phyloP scores from a whole-genome alignment of 2,888 invertebrate genomes.

The Philopedon plagiatum region DNA sequence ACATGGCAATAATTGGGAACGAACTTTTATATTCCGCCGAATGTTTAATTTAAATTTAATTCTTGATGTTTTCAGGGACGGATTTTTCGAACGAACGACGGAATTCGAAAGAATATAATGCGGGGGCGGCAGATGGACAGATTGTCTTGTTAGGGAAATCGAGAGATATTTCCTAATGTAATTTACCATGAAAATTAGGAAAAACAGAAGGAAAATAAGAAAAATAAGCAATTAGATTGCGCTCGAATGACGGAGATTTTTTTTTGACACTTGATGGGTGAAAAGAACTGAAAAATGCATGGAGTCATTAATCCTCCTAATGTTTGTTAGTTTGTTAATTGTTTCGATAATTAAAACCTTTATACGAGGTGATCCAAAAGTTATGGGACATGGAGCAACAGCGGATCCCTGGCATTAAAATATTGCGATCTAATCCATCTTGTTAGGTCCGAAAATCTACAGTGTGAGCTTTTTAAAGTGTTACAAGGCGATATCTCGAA shows the following conservation, averaged over 20 bases:
- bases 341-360: too few relatives aligned
- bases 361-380: too few relatives aligned
- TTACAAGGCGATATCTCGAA: too few relatives aligned
- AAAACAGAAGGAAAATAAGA: conserved; percentile 31
- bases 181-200: conserved; percentile 51
- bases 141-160: conserved; percentile 52
- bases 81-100: conserved; percentile 34
- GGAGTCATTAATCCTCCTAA: too few relatives aligned
- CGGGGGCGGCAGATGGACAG: conserved; percentile 50
- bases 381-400: too few relatives aligned
- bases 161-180: conserved; percentile 48
- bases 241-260: neutral
- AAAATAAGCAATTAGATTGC: conserved; percentile 27
- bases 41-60: conserved; percentile 66
- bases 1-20: conserved; percentile 67
- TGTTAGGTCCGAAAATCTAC: too few relatives aligned
- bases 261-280: neutral
- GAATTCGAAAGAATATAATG: conserved; percentile 45
- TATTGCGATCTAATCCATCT: too few relatives aligned
- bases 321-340: too few relatives aligned
- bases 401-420: too few relatives aligned
- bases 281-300: neutral
- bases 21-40: conserved; percentile 62
- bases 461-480: too few relatives aligned
- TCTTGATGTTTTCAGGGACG: conserved; percentile 55